These are phyloP conservation scores for Tragelaphus eurycerus DNA, from an alignment of 2,797 vertebrate species.

Conservation along the genomic window DNA sequence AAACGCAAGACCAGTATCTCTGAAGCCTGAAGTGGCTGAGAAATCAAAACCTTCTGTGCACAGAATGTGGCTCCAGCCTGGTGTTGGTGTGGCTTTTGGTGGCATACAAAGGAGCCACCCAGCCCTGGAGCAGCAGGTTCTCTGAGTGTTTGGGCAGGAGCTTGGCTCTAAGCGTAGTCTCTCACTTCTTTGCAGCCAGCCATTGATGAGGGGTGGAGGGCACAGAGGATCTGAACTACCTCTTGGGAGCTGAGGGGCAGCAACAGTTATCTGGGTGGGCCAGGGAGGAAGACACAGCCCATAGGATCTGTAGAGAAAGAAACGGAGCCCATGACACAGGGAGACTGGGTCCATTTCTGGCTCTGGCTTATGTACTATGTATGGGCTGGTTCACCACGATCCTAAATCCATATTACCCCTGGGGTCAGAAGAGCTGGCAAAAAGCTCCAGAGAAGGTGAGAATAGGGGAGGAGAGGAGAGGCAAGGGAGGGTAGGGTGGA, in stretches of 20 bases:
- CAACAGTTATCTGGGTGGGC: not conserved
- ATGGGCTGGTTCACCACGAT: not conserved
- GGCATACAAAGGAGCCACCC: not conserved
- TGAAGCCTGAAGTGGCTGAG: not conserved
- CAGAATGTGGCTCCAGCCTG: not conserved
- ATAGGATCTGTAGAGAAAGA: slow-evolving; percentile 17
- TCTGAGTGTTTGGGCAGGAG: not conserved
- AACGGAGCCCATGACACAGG: not conserved
- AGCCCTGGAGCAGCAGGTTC: not conserved
- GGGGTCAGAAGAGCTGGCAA: slow-evolving; percentile 24
- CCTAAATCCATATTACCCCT: not conserved
- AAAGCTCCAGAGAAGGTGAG: not conserved
- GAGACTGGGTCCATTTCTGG: not conserved
- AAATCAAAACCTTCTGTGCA: not conserved
- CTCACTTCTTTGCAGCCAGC: not conserved
- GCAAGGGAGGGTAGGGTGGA: not conserved
- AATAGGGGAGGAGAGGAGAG: not conserved
- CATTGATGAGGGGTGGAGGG: not conserved
- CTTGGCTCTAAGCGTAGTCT: not conserved
- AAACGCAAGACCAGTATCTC: not conserved
- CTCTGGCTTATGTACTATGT: not conserved
- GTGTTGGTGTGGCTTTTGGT: not conserved
- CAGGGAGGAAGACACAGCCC: not conserved
- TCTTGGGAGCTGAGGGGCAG: not conserved
- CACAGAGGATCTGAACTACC: not conserved